Evolutionary conservation across 2,888 invertebrate species (phyloP), one percentile per base, ranked within the genome.

Genomic region (Oxytorus armatus): DNA sequence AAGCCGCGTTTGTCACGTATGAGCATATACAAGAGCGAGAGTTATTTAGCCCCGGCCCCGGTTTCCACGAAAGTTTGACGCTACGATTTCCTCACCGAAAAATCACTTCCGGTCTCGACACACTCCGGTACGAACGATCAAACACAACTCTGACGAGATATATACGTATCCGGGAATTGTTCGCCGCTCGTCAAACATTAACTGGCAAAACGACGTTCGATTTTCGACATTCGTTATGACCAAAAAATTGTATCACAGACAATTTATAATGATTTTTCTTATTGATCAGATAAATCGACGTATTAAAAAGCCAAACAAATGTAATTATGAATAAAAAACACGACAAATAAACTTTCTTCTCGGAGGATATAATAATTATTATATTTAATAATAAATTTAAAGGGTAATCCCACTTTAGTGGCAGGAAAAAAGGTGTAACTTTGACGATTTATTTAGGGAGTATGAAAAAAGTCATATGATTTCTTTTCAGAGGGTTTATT

Each of bases 1-100:
- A 47, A 68, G 68, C 59, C 61, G 76, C 47, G 61, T 77, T 77
- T 61, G 77, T 73, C 80, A 73, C 72, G 61, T 59, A 53, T 14
- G 29, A 25, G 10, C 42, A 44, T 16, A 39, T 36, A 18, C 55
- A 68, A 44, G 16, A 39, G 21, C 25, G 21, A 63, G 51, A 65
- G 29, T n/a, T 42, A 25, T 72, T 72, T 72, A 53, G 53, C 42
- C 57, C 51, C 57, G 73, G n/a, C 23, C 69, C 47, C 63, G 25
- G 68, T 79, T 76, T 79, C 57, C 66, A n/a, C n/a, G n/a, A n/a
- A n/a, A n/a, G n/a, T n/a, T n/a, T n/a, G n/a, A n/a, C n/a, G n/a
- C n/a, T n/a, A n/a, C n/a, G 25, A 72, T 79, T 76, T 79, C 57
- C 66, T 76, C 68, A 72, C 61, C 72, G 72, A 80, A 76, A 76